Percentiles rank a stretch among this genome's conserved stretches.
These are phyloP conservation scores for Drosophila niveifrons DNA, from an alignment of 2,888 invertebrate genomes.

Conservation along the genomic window DNA sequence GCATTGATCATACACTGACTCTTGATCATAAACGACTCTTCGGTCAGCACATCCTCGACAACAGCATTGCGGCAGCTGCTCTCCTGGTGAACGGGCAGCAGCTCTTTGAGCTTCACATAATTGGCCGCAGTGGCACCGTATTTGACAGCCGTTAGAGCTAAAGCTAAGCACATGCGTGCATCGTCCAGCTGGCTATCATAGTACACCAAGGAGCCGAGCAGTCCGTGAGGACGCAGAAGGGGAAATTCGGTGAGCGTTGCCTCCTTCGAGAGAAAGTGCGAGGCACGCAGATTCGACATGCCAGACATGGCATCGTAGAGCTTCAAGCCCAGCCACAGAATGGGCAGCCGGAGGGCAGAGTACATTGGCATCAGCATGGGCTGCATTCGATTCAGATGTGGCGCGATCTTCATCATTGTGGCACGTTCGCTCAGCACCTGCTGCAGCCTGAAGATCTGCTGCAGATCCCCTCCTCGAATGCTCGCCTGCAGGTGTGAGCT, in stretches of 20 bases:
- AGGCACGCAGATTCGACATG: slow-evolving; percentile 95
- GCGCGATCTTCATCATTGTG: slow-evolving; percentile 96
- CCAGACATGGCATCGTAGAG: slow-evolving; percentile 99
- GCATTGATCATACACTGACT: slow-evolving; percentile 98
- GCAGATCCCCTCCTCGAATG: slow-evolving; percentile 93
- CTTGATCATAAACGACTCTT: slow-evolving; percentile 92
- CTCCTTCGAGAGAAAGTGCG: slow-evolving; percentile 96
- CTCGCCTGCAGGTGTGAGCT: slow-evolving; percentile 98
- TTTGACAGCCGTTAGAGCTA: slow-evolving; percentile 96
- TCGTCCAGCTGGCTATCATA: slow-evolving; percentile 99
- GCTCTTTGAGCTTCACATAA: slow-evolving; percentile 93
- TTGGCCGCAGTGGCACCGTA: slow-evolving; percentile 97
- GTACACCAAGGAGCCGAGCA: slow-evolving; percentile 98
- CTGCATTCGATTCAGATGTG: slow-evolving; percentile 97
- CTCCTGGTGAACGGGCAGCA: not conserved
- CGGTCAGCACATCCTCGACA: slow-evolving; percentile 91
- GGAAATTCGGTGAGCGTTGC: slow-evolving; percentile 98
- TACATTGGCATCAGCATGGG: slow-evolving; percentile 99
- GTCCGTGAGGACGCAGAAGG: slow-evolving; percentile 96
- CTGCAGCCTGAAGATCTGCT: slow-evolving; percentile 99
- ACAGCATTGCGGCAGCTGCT: slow-evolving; percentile 86
- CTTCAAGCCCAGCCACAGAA: slow-evolving; percentile 99
- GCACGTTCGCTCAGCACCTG: slow-evolving; percentile 98
- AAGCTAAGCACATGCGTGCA: slow-evolving; percentile 98
- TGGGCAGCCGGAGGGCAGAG: slow-evolving; percentile 99